These are phyloP conservation scores for Grammomys dolichurus DNA, from an alignment of 2,113 vertebrate species.

Conservation along the genomic window DNA sequence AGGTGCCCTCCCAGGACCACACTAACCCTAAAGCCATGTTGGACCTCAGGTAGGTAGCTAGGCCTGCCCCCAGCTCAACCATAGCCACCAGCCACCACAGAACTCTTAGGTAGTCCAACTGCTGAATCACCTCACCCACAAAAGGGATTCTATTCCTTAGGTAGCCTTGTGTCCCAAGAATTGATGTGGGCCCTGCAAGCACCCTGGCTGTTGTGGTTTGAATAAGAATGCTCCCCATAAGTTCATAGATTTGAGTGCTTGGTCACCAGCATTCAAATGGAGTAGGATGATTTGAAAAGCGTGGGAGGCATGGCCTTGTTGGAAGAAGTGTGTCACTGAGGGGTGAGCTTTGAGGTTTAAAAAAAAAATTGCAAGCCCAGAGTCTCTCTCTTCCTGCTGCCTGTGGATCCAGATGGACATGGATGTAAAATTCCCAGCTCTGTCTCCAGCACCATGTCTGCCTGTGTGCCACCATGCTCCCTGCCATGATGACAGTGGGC, in stretches of 20 bases:
- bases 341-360: background rate
- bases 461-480: background rate
- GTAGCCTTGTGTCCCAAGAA: rapidly evolving
- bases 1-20: rapidly evolving
- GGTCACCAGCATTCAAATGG: background rate
- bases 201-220: background rate
- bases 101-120: rapidly evolving
- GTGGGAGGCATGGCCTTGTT: background rate
- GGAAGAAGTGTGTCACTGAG: background rate
- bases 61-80: too few species aligned
- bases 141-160: rapidly evolving
- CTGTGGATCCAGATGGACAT: background rate
- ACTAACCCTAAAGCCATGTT: background rate
- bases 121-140: rapidly evolving
- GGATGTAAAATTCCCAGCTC: background rate
- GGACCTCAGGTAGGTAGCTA: background rate
- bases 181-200: rapidly evolving
- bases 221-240: background rate
- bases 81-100: rapidly evolving
- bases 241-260: background rate
- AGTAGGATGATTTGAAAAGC: background rate
- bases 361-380: background rate
- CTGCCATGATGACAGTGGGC: background rate
- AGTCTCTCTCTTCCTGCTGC: background rate
- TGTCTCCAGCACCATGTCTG: background rate